These are phyloP conservation scores for Mythimna loreyi DNA, from an alignment of 2,888 invertebrate species.

Conservation along the genomic window DNA sequence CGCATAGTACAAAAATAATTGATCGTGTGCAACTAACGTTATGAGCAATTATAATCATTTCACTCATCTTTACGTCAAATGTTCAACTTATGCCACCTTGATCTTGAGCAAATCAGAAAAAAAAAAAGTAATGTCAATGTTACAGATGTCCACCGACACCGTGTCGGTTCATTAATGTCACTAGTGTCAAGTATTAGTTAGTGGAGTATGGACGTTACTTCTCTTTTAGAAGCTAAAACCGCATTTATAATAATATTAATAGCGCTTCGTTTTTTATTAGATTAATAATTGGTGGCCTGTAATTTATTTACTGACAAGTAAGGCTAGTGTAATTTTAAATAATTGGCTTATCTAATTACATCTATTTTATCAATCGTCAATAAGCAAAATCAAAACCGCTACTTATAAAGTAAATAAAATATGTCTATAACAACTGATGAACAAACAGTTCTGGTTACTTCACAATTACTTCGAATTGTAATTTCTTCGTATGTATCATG, in stretches of 20 bases:
- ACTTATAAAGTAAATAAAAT: slow-evolving; percentile 3
- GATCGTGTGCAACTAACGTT: no score
- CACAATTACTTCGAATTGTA: neutral
- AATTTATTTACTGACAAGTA: slow-evolving; percentile 13
- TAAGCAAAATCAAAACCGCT: slow-evolving; percentile 6
- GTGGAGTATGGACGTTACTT: slow-evolving; percentile 1
- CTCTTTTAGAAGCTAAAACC: neutral
- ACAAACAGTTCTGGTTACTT: neutral
- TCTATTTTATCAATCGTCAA: neutral
- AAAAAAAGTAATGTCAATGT: no score
- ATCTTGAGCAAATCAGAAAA: no score
- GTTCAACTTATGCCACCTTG: no score
- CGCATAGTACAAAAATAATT: no score
- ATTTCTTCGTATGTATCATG: neutral
- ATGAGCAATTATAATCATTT: no score
- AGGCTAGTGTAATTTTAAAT: neutral
- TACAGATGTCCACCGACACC: no score
- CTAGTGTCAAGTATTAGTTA: no score
- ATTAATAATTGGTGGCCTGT: neutral
- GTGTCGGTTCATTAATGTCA: no score
- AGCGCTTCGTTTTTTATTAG: neutral
- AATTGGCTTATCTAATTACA: neutral
- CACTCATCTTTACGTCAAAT: no score
- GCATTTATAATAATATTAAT: neutral
- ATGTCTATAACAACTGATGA: neutral